Conservation (phyloP, 2,888 invertebrate genomes). For the Trissolcus brochymenae region DNA sequence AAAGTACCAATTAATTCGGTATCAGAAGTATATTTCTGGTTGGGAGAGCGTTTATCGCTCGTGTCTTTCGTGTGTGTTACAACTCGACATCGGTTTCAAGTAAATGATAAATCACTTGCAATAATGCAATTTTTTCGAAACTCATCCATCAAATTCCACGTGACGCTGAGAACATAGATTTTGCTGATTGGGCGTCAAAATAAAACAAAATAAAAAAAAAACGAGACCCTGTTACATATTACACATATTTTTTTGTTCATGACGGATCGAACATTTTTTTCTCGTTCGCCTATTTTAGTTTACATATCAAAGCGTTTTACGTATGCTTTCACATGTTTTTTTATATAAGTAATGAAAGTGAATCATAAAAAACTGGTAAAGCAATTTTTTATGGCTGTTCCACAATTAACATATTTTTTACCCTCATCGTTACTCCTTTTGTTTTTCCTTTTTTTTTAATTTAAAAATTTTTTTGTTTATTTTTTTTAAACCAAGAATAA, state of each 20-base stretch:
- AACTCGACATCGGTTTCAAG: conserved; percentile 24
- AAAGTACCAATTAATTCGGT: conserved; percentile 11
- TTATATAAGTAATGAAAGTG: no score
- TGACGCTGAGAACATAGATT: conserved; percentile 7
- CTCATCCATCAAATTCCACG: conserved; percentile 43
- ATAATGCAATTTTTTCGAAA: conserved; percentile 42
- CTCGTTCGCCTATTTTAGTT: no score
- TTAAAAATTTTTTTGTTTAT: no score
- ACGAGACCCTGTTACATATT: background rate
- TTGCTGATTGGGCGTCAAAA: conserved; percentile 1
- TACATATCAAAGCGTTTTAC: no score
- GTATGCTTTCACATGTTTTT: no score
- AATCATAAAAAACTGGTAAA: no score
- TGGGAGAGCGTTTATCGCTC: conserved; percentile 17
- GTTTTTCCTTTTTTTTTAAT: no score
- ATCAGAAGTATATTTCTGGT: conserved; percentile 28
- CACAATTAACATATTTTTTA: no score
- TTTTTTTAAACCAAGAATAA: no score
- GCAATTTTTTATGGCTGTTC: no score
- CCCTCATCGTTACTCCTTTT: no score
- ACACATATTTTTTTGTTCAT: background rate
- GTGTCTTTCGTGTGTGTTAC: conserved; percentile 29
- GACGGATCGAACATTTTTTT: no score
- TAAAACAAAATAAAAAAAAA: conserved; percentile 11
- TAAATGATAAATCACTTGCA: conserved; percentile 48